phyloP scores from a whole-genome alignment of 2,888 invertebrate species.

The Eristalinus aeneus region DNA sequence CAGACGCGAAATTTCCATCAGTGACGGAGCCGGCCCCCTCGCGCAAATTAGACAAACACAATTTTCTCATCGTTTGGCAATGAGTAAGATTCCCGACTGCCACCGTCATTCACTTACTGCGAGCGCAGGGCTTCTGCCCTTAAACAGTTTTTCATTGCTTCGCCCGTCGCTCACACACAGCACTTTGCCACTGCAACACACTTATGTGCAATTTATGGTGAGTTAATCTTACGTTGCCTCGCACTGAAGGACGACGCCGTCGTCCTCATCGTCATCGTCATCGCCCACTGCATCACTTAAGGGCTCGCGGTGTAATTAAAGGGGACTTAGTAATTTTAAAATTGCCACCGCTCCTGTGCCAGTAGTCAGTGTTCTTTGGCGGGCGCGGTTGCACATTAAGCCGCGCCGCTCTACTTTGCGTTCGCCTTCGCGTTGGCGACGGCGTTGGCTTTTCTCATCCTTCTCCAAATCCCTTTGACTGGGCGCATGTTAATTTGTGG shows the following conservation, averaged over 20 bases:
- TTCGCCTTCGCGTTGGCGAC: background rate
- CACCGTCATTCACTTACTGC: background rate
- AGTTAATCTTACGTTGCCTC: slow-evolving; percentile 52
- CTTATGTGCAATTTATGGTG: slow-evolving; percentile 38
- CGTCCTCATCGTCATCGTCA: background rate
- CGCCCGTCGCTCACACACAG: background rate
- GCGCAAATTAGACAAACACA: slow-evolving; percentile 46
- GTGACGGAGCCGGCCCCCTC: background rate
- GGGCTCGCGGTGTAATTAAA: slow-evolving; percentile 53
- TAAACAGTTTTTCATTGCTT: background rate
- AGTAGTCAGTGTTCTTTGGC: background rate
- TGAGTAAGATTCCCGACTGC: slow-evolving; percentile 10
- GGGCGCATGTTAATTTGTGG: background rate
- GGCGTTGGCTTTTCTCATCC: background rate
- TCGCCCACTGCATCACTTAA: slow-evolving; percentile 32
- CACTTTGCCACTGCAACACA: slow-evolving; percentile 18
- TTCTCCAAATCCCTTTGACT: background rate
- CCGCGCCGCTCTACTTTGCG: background rate
- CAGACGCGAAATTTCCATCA: slow-evolving; percentile 1
- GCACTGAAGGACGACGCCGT: background rate
- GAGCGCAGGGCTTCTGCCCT: background rate
- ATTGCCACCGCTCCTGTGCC: slow-evolving; percentile 27
- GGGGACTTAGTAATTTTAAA: slow-evolving; percentile 63
- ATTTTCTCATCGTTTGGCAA: slow-evolving; percentile 38
- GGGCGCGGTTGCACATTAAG: background rate